phyloP scores from a whole-genome alignment of 2,797 vertebrate species.

The Anniella stebbinsi region DNA sequence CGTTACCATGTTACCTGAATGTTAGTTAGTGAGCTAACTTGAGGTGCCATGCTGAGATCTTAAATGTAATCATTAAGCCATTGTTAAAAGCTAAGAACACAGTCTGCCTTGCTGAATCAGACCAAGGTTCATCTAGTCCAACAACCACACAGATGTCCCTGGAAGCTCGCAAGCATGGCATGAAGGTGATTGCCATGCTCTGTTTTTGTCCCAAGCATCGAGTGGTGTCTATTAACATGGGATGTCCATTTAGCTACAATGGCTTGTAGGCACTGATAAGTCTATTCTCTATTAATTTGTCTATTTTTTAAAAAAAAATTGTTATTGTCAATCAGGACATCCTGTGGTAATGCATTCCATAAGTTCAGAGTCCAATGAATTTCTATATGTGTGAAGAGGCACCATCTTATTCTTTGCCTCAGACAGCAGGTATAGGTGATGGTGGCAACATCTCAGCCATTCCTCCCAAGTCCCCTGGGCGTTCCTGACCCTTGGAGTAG shows the following conservation, averaged over 20 bases:
- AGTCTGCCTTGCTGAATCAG: neutral
- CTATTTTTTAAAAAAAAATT: neutral
- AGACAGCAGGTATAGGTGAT: no score
- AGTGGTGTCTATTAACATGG: neutral
- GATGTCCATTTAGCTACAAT: neutral
- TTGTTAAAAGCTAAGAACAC: neutral
- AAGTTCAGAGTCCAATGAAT: no score
- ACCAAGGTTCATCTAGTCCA: neutral
- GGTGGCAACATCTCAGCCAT: no score
- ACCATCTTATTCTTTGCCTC: no score
- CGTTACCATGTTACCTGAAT: neutral
- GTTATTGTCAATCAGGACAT: neutral
- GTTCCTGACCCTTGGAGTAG: no score
- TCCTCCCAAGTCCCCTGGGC: no score
- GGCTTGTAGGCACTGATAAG: neutral
- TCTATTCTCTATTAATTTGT: neutral
- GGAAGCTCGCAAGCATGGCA: no score
- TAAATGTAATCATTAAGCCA: conserved; percentile 22
- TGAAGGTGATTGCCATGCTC: no score
- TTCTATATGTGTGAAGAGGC: no score
- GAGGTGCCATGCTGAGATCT: neutral
- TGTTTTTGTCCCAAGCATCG: neutral
- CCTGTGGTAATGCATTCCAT: neutral
- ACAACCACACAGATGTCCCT: neutral
- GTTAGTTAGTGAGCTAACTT: neutral